phyloP scores from a whole-genome alignment of 2,797 vertebrate genomes.

The Manis javanica region DNA sequence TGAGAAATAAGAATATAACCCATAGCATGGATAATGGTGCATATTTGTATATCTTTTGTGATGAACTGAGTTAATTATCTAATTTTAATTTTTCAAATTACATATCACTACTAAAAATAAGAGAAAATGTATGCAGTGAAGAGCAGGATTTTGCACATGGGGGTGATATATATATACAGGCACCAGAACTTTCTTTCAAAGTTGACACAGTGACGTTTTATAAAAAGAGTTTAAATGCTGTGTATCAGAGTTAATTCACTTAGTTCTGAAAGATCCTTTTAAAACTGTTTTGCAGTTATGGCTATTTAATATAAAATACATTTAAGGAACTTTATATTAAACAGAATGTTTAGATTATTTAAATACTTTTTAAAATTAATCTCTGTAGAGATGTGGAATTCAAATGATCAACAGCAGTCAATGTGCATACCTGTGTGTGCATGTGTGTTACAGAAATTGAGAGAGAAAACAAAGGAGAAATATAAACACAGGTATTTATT shows the following conservation, averaged over 20 bases:
- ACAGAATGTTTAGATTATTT: background rate
- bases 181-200: background rate
- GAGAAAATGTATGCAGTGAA: background rate
- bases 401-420: background rate
- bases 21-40: background rate
- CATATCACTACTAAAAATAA: background rate
- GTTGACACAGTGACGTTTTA: background rate
- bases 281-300: background rate
- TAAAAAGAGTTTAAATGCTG: background rate
- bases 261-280: background rate
- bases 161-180: background rate
- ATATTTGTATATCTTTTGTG: background rate
- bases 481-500: background rate
- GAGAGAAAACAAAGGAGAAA: background rate
- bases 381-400: background rate
- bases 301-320: background rate
- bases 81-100: background rate
- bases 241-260: background rate
- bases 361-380: background rate
- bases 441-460: background rate
- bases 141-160: background rate
- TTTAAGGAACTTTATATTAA: background rate
- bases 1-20: background rate
- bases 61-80: background rate
- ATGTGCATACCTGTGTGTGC: fast-evolving